Percentiles rank a stretch among this genome's conserved stretches.
These are phyloP conservation scores for Trachymyrmex septentrionalis DNA, from an alignment of 1,140 invertebrate genomes.

Conservation along the genomic window DNA sequence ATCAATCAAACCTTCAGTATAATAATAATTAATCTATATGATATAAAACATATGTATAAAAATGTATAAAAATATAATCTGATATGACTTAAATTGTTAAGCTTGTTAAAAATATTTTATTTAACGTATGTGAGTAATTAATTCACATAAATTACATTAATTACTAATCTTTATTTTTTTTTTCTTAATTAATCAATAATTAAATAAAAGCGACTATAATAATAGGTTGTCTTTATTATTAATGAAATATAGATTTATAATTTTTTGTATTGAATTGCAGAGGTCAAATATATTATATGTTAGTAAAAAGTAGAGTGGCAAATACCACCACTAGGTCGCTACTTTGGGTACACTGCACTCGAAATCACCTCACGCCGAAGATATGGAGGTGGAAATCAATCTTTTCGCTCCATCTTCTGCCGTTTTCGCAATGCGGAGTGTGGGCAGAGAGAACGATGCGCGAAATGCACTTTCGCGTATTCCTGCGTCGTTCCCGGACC, in stretches of 20 bases:
- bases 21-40: too few species aligned
- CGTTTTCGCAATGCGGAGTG: neutral
- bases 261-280: neutral
- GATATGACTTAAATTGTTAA: too few species aligned
- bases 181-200: neutral
- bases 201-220: too few species aligned
- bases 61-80: too few species aligned
- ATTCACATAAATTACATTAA: neutral
- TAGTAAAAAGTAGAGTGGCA: slow-evolving; percentile 25
- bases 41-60: too few species aligned
- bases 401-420: slow-evolving; percentile 35
- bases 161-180: neutral
- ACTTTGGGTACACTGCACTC: slow-evolving; percentile 15
- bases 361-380: slow-evolving; percentile 49
- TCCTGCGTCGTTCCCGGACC: slow-evolving; percentile 45
- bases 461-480: slow-evolving; percentile 70
- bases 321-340: neutral
- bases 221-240: neutral
- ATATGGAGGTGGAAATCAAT: slow-evolving; percentile 58
- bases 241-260: neutral
- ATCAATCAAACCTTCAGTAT: neutral
- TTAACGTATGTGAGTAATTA: slow-evolving; percentile 10
- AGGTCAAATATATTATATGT: slow-evolving; percentile 26
- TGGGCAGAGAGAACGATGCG: slow-evolving; percentile 46
- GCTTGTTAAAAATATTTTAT: neutral